Conservation (phyloP, 2,888 invertebrate species). For the Cantharis nigra region DNA sequence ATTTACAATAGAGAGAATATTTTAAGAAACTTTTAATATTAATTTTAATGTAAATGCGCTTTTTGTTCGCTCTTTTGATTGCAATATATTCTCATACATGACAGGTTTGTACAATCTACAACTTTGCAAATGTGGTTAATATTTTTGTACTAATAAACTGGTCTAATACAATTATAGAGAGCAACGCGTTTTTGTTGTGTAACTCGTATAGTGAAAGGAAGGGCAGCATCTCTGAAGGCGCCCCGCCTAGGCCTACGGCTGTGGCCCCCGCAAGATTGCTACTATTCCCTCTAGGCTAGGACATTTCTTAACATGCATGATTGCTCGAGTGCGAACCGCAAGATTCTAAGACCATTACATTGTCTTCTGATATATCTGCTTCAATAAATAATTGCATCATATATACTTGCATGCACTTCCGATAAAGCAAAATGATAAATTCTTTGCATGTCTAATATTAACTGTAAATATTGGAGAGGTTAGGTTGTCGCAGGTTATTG, state of each 20-base stretch:
- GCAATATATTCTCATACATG: neutral
- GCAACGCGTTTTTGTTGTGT: conserved; percentile 46
- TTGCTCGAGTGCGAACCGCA: conserved; percentile 5
- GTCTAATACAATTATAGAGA: conserved; percentile 35
- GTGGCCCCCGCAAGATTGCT: conserved; percentile 52
- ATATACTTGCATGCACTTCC: neutral
- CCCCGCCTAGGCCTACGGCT: conserved; percentile 54
- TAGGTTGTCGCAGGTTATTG: neutral
- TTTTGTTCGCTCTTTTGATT: neutral
- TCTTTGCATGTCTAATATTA: neutral
- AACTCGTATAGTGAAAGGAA: conserved; percentile 54
- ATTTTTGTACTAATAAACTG: conserved; percentile 14
- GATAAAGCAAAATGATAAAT: neutral
- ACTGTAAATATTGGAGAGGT: neutral
- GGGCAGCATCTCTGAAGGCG: conserved; percentile 55
- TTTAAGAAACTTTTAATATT: neutral
- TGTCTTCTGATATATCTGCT: neutral
- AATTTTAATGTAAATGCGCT: neutral
- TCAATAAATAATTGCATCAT: neutral
- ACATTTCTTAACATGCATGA: conserved; percentile 18
- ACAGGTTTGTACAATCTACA: neutral
- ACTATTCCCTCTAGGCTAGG: conserved; percentile 20
- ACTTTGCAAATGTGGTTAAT: neutral
- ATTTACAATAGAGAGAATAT: neutral
- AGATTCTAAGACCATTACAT: conserved; percentile 1